These are phyloP conservation scores for Tricholauxania praeusta DNA, from an alignment of 2,888 invertebrate species.

Conservation along the genomic window DNA sequence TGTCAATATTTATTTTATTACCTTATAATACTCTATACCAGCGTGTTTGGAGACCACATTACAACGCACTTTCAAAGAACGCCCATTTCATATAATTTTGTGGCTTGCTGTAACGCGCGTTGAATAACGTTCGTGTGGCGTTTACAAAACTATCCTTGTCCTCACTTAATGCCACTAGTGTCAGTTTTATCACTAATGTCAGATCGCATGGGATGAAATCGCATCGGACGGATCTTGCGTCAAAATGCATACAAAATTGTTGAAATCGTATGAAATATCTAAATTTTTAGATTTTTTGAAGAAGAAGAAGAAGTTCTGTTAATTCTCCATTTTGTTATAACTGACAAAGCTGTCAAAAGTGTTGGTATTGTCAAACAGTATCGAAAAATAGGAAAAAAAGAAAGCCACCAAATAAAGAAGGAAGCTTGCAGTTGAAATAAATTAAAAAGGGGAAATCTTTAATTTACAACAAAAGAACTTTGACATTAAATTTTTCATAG, in stretches of 20 bases:
- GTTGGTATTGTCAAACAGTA: slow-evolving; percentile 47
- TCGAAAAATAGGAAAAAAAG: slow-evolving; percentile 20
- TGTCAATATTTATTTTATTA: no score
- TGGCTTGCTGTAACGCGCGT: no score
- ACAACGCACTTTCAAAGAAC: no score
- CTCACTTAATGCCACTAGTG: not conserved
- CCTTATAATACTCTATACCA: not conserved
- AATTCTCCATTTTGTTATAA: slow-evolving; percentile 53
- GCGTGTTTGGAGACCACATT: no score
- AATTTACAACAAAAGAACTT: slow-evolving; percentile 8
- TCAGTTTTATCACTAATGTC: slow-evolving; percentile 37
- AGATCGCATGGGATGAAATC: no score
- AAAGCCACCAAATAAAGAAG: slow-evolving; percentile 39
- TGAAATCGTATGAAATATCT: no score
- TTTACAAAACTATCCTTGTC: not conserved
- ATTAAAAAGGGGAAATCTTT: slow-evolving; percentile 20
- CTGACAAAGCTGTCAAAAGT: slow-evolving; percentile 53
- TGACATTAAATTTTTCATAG: not conserved
- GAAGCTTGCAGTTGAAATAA: slow-evolving; percentile 19
- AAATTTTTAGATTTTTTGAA: no score
- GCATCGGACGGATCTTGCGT: no score
- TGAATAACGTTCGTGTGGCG: not conserved
- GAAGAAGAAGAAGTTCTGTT: no score
- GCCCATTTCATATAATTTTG: no score
- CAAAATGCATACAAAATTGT: no score